Evolutionary conservation across 2,888 invertebrate species (phyloP).

Genomic region (Smittia sp.): DNA sequence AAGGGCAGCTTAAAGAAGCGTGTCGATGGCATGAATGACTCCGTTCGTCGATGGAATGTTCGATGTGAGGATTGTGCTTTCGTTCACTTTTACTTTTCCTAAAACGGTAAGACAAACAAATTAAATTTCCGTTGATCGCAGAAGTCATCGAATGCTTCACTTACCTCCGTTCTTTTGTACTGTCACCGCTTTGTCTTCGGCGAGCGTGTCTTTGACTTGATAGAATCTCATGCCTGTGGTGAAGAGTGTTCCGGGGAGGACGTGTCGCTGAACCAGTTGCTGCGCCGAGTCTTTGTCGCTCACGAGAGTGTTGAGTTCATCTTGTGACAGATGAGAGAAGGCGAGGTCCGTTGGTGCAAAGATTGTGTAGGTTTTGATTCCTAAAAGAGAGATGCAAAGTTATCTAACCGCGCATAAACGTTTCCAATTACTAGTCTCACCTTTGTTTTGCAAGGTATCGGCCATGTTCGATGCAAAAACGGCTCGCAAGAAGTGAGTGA

Average conservation of each 20-base stretch:
- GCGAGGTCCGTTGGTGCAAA: slow-evolving; percentile 83
- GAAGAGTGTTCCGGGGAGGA: slow-evolving; percentile 75
- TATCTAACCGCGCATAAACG: background rate
- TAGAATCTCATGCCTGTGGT: slow-evolving; percentile 86
- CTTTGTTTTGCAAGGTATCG: slow-evolving; percentile 58
- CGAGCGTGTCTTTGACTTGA: slow-evolving; percentile 76
- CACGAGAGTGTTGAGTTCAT: slow-evolving; percentile 61
- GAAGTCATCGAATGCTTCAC: background rate
- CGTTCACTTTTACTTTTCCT: slow-evolving; percentile 83
- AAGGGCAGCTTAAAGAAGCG: slow-evolving; percentile 56
- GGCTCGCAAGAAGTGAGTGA: slow-evolving; percentile 74
- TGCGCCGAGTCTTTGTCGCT: slow-evolving; percentile 66
- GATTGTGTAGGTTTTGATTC: slow-evolving; percentile 78
- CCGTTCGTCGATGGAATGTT: slow-evolving; percentile 87
- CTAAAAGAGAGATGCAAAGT: slow-evolving; percentile 52
- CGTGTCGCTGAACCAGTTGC: slow-evolving; percentile 71
- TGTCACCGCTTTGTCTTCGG: slow-evolving; percentile 71
- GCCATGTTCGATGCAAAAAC: slow-evolving; percentile 74
- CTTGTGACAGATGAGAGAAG: slow-evolving; percentile 64
- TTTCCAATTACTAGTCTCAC: slow-evolving; percentile 44
- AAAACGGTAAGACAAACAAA: slow-evolving; percentile 47
- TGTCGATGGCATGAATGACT: slow-evolving; percentile 79
- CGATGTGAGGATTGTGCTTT: slow-evolving; percentile 75
- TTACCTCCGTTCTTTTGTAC: slow-evolving; percentile 76
- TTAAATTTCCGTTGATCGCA: slow-evolving; percentile 24